Evolutionary conservation across 1,140 invertebrate genomes (phyloP).

Genomic region (Eriosoma lanigerum): DNA sequence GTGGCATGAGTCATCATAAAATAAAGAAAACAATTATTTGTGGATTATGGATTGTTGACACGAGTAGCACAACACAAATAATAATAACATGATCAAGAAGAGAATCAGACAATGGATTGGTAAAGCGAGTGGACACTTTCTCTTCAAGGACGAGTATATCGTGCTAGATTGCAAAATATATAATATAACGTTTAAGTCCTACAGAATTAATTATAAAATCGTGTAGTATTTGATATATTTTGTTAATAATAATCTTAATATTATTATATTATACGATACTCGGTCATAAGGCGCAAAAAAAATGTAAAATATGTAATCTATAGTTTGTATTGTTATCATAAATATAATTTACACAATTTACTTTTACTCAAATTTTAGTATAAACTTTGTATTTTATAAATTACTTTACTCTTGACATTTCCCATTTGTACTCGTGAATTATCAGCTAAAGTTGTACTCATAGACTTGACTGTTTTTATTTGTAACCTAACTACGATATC

Average conservation of each 20-base stretch:
- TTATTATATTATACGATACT: too few relatives aligned
- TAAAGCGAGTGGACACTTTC: conserved; percentile 37
- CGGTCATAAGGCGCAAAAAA: too few relatives aligned
- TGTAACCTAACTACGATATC: too few relatives aligned
- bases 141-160: conserved; percentile 26
- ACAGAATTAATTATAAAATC: neutral
- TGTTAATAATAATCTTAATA: too few relatives aligned
- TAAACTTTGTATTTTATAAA: neutral
- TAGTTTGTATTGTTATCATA: too few relatives aligned
- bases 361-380: too few relatives aligned
- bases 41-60: conserved; percentile 37
- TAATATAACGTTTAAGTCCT: neutral
- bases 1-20: conserved; percentile 12
- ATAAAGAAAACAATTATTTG: conserved; percentile 39
- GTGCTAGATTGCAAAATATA: conserved; percentile 35
- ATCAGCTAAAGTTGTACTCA: neutral
- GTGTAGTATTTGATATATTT: neutral
- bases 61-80: conserved; percentile 37
- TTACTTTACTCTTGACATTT: neutral
- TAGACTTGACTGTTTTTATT: neutral
- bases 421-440: neutral
- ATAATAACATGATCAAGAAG: conserved; percentile 32
- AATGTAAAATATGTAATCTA: too few relatives aligned
- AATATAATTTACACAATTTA: too few relatives aligned
- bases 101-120: conserved; percentile 32